Percentiles rank a stretch among this genome's conserved stretches.
Conservation (phyloP, 2,113 vertebrate species). For the Anhinga rufa region DNA sequence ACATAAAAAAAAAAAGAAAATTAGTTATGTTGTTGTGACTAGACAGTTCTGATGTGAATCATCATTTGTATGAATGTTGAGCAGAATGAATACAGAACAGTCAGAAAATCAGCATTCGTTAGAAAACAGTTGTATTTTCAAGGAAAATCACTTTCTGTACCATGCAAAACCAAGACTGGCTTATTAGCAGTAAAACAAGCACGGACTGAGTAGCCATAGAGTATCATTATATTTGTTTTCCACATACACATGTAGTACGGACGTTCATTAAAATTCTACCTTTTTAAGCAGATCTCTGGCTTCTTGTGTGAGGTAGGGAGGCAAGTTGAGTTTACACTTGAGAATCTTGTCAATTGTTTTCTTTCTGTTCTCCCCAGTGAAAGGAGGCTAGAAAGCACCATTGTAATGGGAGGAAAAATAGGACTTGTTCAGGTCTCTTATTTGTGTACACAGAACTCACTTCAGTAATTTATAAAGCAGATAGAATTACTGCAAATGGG, state of each 20-base stretch:
- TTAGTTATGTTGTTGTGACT: not conserved
- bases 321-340: constrained; percentile 98
- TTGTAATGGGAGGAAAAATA: not conserved
- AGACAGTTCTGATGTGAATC: not conserved
- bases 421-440: not conserved
- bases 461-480: not conserved
- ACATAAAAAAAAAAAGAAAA: not conserved
- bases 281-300: constrained; percentile 98
- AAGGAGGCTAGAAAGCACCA: constrained; percentile 82
- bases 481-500: not conserved
- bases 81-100: not conserved
- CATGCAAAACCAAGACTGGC: not conserved
- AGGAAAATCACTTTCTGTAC: not conserved
- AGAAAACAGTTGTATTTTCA: not conserved
- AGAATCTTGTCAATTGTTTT: constrained; percentile 99
- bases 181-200: not conserved
- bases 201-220: not conserved
- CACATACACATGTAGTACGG: not conserved
- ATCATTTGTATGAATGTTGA: not conserved
- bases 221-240: not conserved
- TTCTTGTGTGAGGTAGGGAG: constrained; percentile 99
- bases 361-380: constrained; percentile 96
- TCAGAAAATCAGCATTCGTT: not conserved
- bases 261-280: constrained; percentile 67
- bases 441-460: not conserved